Evolutionary conservation across 1,140 invertebrate genomes (phyloP).

Genomic region (Eulimnadia texana): DNA sequence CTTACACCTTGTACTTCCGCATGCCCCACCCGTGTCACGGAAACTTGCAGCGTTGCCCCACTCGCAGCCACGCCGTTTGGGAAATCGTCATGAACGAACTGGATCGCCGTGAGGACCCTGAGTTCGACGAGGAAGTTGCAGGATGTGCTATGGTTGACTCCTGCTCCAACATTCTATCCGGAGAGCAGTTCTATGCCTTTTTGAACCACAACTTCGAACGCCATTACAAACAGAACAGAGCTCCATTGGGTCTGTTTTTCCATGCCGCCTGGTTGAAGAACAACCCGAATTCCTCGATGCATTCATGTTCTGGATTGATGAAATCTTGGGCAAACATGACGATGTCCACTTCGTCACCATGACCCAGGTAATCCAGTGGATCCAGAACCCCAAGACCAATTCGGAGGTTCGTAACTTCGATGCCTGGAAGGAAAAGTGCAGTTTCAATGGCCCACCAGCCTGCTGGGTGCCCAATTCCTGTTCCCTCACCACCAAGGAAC

Average conservation of each 20-base stretch:
- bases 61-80: constrained; percentile 83
- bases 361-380: constrained; percentile 94
- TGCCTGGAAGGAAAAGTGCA: constrained; percentile 84
- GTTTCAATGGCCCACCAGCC: constrained; percentile 55
- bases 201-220: constrained; percentile 89
- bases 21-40: constrained; percentile 92
- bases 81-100: constrained; percentile 97
- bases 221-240: constrained; percentile 85
- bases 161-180: constrained; percentile 81
- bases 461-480: constrained; percentile 84
- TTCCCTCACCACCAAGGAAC: constrained; percentile 77
- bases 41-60: constrained; percentile 82
- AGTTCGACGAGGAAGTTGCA: constrained; percentile 76
- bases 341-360: constrained; percentile 96
- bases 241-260: constrained; percentile 85
- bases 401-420: constrained; percentile 79
- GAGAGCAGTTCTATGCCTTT: constrained; percentile 91
- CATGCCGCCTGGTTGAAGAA: constrained; percentile 92
- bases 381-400: constrained; percentile 75
- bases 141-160: constrained; percentile 94
- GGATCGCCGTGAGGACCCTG: constrained; percentile 78
- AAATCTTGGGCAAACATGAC: constrained; percentile 67
- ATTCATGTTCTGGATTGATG: constrained; percentile 89
- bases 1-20: constrained; percentile 93
- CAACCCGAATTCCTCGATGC: constrained; percentile 85